Evolutionary conservation across 2,888 invertebrate species (phyloP).

Genomic region (Drosophila meridiana): DNA sequence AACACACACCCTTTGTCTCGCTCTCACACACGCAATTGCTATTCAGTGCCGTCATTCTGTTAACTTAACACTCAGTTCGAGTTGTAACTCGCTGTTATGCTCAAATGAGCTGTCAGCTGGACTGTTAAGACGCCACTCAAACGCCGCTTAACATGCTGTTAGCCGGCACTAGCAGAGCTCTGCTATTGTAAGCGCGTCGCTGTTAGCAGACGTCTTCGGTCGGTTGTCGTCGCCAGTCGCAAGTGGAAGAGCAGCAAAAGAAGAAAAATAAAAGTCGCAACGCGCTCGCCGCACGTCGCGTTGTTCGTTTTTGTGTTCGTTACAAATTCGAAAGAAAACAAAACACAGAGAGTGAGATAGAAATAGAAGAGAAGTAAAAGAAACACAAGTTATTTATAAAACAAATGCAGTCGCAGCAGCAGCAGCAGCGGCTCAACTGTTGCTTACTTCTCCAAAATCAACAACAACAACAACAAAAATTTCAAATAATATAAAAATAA

Average conservation of each 20-base stretch:
- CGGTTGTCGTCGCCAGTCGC: constrained; percentile 40
- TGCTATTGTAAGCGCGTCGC: constrained; percentile 24
- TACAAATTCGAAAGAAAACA: constrained; percentile 51
- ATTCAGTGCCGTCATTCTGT: constrained; percentile 6
- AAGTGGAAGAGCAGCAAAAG: background rate
- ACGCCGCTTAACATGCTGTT: constrained; percentile 20
- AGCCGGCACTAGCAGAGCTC: constrained; percentile 2
- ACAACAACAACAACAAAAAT: constrained; percentile 32
- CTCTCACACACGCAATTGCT: constrained; percentile 43
- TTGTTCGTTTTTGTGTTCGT: constrained; percentile 47
- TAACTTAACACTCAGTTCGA: constrained; percentile 29
- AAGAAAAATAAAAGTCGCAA: background rate
- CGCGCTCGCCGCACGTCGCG: constrained; percentile 30
- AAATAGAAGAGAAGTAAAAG: background rate
- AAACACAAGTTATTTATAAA: constrained; percentile 52
- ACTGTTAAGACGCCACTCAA: constrained; percentile 6
- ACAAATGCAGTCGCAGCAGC: constrained; percentile 39
- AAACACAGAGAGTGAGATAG: constrained; percentile 4
- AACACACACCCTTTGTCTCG: constrained; percentile 15
- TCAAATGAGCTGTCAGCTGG: constrained; percentile 27
- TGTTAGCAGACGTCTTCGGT: constrained; percentile 48
- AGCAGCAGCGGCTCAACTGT: constrained; percentile 20
- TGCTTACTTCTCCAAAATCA: constrained; percentile 36
- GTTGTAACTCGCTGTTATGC: constrained; percentile 30
- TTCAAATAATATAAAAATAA: constrained; percentile 31